Evolutionary conservation across 2,797 vertebrate species (phyloP), one percentile per base, ranked within the genome.

Genomic region (Propithecus deckenii): DNA sequence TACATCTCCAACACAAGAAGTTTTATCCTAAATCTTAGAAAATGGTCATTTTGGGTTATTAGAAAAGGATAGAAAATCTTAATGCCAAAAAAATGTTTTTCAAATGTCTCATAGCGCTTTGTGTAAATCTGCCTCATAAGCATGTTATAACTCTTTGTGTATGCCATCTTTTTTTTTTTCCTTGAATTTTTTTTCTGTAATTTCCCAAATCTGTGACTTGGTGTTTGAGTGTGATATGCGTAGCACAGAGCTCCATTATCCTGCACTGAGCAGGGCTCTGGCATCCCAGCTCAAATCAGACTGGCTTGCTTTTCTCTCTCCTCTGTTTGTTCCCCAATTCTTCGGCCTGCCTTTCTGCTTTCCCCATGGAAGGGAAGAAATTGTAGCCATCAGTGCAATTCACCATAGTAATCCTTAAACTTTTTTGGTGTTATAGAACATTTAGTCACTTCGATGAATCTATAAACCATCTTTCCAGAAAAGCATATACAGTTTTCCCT

Each of bases 21-120:
- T 67, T 50, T 55, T 75, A 30, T 38, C n/a, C 48, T 48, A 43
- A 74, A 67, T 85, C 79, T 92, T 76, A 59, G 80, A 46, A 94
- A 83, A 32, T 71, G 28, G 11, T 83, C 52, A 57, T 80, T 83
- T 87, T 65, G 61, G n/a, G 13, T 79, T 87, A 48, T 13, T 72
- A 57, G 74, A 32, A 83, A 74, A 91, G 9, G 50, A 43, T 12
- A 43, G n/a, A 28, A n/a, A 28, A 25, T 50, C 65, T 86, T 55
- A 65, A 28, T 80, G 61, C 38, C 23, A 94, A 90, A 43, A 65
- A 86, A 32, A 32, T 5, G 15, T 43, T 75, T 67, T 28, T 30
- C 12, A 1, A n/a, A 6, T n/a, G 18, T 69, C 43, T 87, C 50
- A 9, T 0, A 7, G 50, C 20, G 89, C 23, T 84, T 76, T 28